Base-by-base conservation (phyloP, 2,113 vertebrate species). In the Tringa solitaria region DNA sequence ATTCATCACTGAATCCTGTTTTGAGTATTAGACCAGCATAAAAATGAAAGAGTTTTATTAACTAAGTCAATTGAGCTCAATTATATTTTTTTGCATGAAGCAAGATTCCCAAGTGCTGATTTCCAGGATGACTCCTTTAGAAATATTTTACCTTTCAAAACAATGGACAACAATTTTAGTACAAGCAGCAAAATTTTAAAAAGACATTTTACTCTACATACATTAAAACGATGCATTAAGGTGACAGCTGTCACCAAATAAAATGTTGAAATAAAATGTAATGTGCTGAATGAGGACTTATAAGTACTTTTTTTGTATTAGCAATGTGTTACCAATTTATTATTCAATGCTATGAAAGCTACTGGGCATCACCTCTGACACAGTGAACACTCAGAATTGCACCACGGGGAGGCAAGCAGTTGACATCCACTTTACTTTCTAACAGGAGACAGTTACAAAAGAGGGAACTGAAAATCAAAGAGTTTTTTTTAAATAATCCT, bases 371-470 rank as follows among this genome's bases (percentile, higher is more conserved):
- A 61, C 4, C 15, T 69, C 23, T 69, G 39, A 51, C 6, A 21
- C 6, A 3, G 10, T 12, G 17, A 69, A 37, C 14, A 8, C 48
- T 69, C 15, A 45, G 33, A 59, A 81, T 54, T 4, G 4, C 69
- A 23, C 59, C 0, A 1, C 50, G 10, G 5, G 14, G 23, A 61
- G 8, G 8, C n/a, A 74, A 81, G 20, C 35, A 14, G 8, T 24
- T 37, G 8, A 51, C 13, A 65, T n/a, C 1, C 3, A 8, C 10
- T 67, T 89, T 12, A 39, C 8, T 13, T 70, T 81, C 7, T 56
- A 56, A 60, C 14, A 37, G 21, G 50, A 75, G 6, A n/a, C 22
- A 37, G 14, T 11, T 48, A 56, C 22, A 54, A 60, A 87, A n/a
- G 17, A 63, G 22, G 11, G 9, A 89, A 45, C 14, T 35, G 53